A percentile compares a stretch with the other conserved stretches of the same genome.
These are phyloP conservation scores for Gallinago media DNA, from an alignment of 2,113 vertebrate genomes.

Conservation along the genomic window DNA sequence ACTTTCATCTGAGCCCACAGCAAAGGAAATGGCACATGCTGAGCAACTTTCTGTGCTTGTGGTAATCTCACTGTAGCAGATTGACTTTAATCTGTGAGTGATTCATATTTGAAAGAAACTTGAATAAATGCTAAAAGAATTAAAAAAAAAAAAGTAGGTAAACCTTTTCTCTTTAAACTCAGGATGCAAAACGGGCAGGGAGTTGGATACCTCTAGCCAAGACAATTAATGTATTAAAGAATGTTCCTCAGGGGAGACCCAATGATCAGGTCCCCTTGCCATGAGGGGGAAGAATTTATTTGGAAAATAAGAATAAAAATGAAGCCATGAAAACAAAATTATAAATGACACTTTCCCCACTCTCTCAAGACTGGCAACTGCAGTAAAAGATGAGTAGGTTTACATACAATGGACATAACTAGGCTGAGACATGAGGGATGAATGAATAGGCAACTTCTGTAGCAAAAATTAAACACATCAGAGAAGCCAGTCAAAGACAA, in stretches of 20 bases:
- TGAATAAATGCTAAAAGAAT: constrained; percentile 33
- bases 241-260: background rate
- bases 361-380: background rate
- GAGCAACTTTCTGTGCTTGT: background rate
- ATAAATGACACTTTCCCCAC: background rate
- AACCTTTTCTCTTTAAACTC: background rate
- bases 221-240: constrained; percentile 4
- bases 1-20: constrained; percentile 1
- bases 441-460: background rate
- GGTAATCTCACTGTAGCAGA: constrained; percentile 34
- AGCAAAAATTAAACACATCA: background rate
- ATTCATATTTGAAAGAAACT: constrained; percentile 30
- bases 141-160: constrained; percentile 45
- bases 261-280: background rate
- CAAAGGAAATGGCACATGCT: background rate
- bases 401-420: background rate
- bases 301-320: background rate
- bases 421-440: background rate
- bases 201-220: background rate
- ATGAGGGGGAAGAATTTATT: background rate
- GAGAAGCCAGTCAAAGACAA: background rate
- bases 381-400: background rate
- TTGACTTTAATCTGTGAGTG: constrained; percentile 33
- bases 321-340: background rate
- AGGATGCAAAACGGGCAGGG: background rate